A percentile compares a stretch with the other conserved stretches of the same genome.
Conservation (phyloP, 2,888 invertebrate species). For the Tenthredo distinguenda region DNA sequence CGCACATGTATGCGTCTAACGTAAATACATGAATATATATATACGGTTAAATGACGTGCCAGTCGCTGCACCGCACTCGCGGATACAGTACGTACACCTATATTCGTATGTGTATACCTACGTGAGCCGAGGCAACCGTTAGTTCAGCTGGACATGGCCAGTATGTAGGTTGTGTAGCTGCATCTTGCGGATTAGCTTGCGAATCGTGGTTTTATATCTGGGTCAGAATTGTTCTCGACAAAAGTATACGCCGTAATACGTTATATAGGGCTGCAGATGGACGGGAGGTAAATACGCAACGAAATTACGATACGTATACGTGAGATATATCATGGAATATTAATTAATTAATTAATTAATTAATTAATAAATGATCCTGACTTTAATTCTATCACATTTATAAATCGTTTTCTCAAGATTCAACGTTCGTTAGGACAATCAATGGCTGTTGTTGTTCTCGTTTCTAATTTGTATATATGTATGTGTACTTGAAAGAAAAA, state of each 20-base stretch:
- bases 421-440: too few species aligned
- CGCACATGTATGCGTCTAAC: too few species aligned
- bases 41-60: neutral
- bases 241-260: too few species aligned
- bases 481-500: neutral
- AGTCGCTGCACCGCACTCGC: neutral
- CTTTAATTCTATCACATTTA: too few species aligned
- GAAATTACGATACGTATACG: too few species aligned
- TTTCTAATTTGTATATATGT: neutral
- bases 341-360: too few species aligned
- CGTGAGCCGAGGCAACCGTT: slow-evolving; percentile 15
- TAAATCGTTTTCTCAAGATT: too few species aligned
- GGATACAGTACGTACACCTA: neutral
- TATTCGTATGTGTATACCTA: neutral
- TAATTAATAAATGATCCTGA: too few species aligned
- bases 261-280: too few species aligned
- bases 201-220: neutral
- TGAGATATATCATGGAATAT: too few species aligned
- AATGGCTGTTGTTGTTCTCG: neutral
- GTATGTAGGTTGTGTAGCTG: slow-evolving; percentile 24
- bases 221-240: neutral
- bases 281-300: too few species aligned
- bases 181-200: neutral
- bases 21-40: neutral
- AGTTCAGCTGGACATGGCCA: slow-evolving; percentile 10